Base-by-base conservation (phyloP, 2,888 invertebrate genomes). In the Spicauda simplicius region DNA sequence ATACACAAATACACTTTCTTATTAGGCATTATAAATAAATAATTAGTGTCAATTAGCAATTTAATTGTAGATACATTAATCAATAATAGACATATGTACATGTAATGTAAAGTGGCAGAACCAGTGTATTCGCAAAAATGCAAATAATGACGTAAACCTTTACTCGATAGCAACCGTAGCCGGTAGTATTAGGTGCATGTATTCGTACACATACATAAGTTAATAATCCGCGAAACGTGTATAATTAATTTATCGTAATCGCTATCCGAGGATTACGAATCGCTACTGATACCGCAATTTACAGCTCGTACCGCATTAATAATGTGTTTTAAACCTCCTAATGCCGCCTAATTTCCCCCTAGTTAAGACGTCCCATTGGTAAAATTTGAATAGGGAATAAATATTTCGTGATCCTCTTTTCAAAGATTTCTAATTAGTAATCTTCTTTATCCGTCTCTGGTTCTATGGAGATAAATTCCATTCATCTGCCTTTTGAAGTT, bases 261-360 rank as follows among this genome's bases (percentile, higher is more conserved):
- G 48, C n/a, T 16, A 48, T 48, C 48, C 48, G 48, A 48, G 48
- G 48, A 48, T 48, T 48, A n/a, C 48, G n/a, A 48, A 48, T 6
- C 48, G 48, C 16, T 2, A 48, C 16, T n/a, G 48, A 48, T 48
- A 12, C 56, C 33, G 56, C 56, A 56, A 56, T 16, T 56, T 33
- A 56, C 33, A n/a, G 33, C 33, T 8, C 4, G 12, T 5, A 56
- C 18, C 48, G 16, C 48, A 48, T 48, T 48, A 48, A 48, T 48
- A 16, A 48, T 48, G 48, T 48, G 48, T 48, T 48, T 48, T 48
- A 48, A 48, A 48, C 48, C 16, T 3, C 48, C 48, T 48, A 48
- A 48, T 16, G 5, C 16, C 7, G 14, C 16, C 16, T 48, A 48
- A 48, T 48, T 48, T 16, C 48, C 4, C 12, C 14, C n/a, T 14